These are phyloP conservation scores for Gallinago nigripennis DNA, from an alignment of 2,797 vertebrate species.

Conservation along the genomic window DNA sequence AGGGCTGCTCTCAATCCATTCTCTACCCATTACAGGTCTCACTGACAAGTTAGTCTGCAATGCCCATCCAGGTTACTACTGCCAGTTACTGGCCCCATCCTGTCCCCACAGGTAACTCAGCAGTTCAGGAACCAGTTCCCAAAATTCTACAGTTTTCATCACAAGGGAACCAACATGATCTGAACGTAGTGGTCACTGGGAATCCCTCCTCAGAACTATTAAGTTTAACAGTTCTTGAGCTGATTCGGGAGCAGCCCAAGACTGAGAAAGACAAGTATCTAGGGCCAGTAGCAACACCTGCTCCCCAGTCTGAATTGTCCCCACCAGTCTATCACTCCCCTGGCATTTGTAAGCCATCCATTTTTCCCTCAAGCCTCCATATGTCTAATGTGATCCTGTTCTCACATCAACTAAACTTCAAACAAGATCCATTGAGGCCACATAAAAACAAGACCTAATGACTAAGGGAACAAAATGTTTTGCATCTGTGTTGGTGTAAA, in stretches of 20 bases:
- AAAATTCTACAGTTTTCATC: neutral
- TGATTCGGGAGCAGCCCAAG: neutral
- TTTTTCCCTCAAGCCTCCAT: neutral
- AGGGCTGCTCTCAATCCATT: too few species aligned
- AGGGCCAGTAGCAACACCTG: neutral
- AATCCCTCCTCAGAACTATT: neutral
- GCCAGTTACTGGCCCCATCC: neutral
- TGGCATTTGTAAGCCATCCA: neutral
- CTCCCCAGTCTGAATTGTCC: neutral
- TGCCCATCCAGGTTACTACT: neutral
- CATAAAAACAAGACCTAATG: neutral
- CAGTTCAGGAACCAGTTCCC: neutral
- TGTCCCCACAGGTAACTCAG: neutral
- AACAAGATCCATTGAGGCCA: neutral
- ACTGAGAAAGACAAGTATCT: neutral
- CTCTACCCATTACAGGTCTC: neutral
- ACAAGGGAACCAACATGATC: neutral
- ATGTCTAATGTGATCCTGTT: neutral
- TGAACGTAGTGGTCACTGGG: accelerated
- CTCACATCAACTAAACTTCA: neutral
- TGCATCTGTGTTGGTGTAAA: neutral
- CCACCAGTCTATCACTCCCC: neutral
- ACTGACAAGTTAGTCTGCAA: neutral
- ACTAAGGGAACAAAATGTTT: neutral
- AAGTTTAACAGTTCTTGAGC: neutral